Percentiles rank a stretch among this genome's conserved stretches.
Conservation (phyloP, 1,140 invertebrate species). For the Drosophila auraria region DNA sequence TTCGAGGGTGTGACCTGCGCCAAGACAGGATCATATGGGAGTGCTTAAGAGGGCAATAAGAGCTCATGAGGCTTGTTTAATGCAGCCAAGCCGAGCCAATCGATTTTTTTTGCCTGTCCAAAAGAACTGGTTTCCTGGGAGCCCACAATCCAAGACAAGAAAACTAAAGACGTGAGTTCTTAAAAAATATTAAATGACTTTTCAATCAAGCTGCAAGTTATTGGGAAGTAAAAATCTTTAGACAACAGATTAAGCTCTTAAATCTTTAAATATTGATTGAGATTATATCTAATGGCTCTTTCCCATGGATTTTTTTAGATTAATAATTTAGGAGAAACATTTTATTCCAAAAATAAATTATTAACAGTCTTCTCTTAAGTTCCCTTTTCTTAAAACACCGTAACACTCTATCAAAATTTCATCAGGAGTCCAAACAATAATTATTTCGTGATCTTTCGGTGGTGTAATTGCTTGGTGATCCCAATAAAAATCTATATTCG, state of each 20-base stretch:
- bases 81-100: conserved; percentile 25
- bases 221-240: no score
- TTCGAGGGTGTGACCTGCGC: conserved; percentile 74
- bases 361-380: background rate
- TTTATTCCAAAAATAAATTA: no score
- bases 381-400: background rate
- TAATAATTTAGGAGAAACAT: no score
- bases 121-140: conserved; percentile 21
- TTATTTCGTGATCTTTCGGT: conserved; percentile 1
- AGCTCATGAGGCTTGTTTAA: conserved; percentile 51
- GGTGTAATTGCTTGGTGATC: conserved; percentile 11
- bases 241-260: no score
- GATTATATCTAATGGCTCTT: no score
- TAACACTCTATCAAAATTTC: conserved; percentile 3
- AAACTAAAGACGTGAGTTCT: conserved; percentile 4
- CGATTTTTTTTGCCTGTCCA: conserved; percentile 25
- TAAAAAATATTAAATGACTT: background rate
- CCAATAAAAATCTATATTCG: conserved; percentile 26
- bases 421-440: conserved; percentile 10
- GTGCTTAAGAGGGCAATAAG: conserved; percentile 57
- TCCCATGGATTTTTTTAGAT: no score
- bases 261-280: no score
- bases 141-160: background rate
- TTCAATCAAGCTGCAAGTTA: background rate
- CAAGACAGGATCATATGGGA: conserved; percentile 59